Evolutionary conservation across 1,140 invertebrate species (phyloP).

Genomic region (Dendrolimus kikuchii): DNA sequence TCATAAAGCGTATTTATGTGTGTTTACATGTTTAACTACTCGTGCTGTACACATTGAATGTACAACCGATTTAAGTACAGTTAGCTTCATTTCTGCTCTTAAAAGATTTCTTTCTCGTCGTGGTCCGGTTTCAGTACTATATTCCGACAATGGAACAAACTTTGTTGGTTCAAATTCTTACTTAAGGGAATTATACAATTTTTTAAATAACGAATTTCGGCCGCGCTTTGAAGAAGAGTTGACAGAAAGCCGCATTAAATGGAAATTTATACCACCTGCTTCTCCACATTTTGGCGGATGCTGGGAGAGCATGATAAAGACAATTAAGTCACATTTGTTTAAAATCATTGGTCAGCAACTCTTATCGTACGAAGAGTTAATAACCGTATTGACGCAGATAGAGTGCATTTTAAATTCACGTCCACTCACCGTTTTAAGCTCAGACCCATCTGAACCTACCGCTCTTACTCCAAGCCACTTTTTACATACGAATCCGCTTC

Average conservation of each 20-base stretch:
- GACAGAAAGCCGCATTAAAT: background rate
- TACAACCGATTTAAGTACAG: background rate
- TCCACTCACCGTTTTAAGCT: slow-evolving; percentile 1
- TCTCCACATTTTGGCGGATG: slow-evolving; percentile 4
- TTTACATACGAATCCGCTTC: slow-evolving; percentile 10
- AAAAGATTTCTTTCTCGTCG: too few relatives aligned
- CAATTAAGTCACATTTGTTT: slow-evolving; percentile 16
- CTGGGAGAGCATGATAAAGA: slow-evolving; percentile 2
- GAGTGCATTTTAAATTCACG: slow-evolving; percentile 10
- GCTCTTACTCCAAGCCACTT: slow-evolving; percentile 11
- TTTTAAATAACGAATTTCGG: too few relatives aligned
- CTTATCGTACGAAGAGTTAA: slow-evolving; percentile 16
- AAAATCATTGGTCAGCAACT: slow-evolving; percentile 15
- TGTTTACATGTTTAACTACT: too few relatives aligned
- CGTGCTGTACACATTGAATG: background rate
- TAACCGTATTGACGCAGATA: too few relatives aligned
- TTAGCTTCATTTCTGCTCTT: too few relatives aligned
- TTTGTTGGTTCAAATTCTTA: too few relatives aligned
- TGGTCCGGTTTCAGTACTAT: too few relatives aligned
- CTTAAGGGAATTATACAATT: too few relatives aligned
- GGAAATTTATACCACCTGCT: slow-evolving; percentile 1
- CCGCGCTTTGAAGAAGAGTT: too few relatives aligned
- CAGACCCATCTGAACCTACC: slow-evolving; percentile 6
- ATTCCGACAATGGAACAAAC: too few relatives aligned
- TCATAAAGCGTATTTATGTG: too few relatives aligned